These are phyloP conservation scores for Stigmatopora argus DNA, from an alignment of 2,113 vertebrate species.

Conservation along the genomic window DNA sequence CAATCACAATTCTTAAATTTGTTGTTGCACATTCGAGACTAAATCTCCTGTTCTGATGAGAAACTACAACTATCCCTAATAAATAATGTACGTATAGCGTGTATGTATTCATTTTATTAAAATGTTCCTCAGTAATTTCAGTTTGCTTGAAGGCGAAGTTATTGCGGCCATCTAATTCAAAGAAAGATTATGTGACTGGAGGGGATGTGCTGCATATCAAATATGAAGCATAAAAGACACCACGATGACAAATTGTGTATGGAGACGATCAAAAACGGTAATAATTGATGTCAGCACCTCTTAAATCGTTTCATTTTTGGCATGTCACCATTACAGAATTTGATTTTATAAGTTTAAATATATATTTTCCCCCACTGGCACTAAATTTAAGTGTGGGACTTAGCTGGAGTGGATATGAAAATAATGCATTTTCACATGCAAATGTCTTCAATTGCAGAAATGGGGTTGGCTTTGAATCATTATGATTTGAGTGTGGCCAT, in stretches of 20 bases:
- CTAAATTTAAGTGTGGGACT: background rate
- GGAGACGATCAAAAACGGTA: constrained; percentile 2
- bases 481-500: background rate
- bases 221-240: background rate
- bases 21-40: too few relatives aligned
- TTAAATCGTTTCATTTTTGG: constrained; percentile 38
- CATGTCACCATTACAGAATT: constrained; percentile 14
- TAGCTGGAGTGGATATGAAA: background rate
- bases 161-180: background rate
- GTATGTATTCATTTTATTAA: background rate
- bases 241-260: constrained; percentile 5
- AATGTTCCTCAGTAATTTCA: background rate
- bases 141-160: background rate
- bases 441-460: background rate
- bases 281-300: constrained; percentile 38
- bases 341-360: constrained; percentile 13
- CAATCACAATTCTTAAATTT: too few relatives aligned
- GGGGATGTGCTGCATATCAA: background rate
- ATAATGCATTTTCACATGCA: background rate
- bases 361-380: background rate
- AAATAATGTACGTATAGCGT: too few relatives aligned
- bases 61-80: too few relatives aligned
- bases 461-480: background rate
- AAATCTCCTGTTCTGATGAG: too few relatives aligned
- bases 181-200: background rate